Percentiles rank a stretch among this genome's conserved stretches.
phyloP scores from a whole-genome alignment of 1,140 invertebrate genomes.

The Philotrypesis tridentata region DNA sequence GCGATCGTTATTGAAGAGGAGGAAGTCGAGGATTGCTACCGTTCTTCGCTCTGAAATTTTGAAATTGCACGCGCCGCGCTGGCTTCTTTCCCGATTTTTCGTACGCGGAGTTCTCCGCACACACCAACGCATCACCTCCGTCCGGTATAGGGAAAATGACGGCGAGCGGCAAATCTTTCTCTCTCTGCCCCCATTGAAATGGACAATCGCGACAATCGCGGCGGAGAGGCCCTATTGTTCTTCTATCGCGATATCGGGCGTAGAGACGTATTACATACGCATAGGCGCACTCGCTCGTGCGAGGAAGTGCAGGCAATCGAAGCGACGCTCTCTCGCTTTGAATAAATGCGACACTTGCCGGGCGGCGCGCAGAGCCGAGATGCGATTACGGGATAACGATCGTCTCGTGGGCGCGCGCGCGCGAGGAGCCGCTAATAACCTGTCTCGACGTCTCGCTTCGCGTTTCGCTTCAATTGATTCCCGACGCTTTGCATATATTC shows the following conservation, averaged over 20 bases:
- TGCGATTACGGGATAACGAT: conserved; percentile 34
- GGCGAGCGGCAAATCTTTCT: no score
- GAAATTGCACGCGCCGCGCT: no score
- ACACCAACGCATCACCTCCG: no score
- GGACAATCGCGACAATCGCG: no score
- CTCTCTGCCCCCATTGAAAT: background rate
- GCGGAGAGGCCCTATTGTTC: conserved; percentile 1
- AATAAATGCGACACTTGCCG: conserved; percentile 4
- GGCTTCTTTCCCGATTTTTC: no score
- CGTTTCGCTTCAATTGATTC: conserved; percentile 31
- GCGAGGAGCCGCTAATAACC: conserved; percentile 34
- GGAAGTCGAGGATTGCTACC: conserved; percentile 10
- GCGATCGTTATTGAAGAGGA: background rate
- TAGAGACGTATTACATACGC: background rate
- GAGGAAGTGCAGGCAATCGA: background rate
- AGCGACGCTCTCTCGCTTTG: background rate
- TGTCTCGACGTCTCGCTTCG: conserved; percentile 29
- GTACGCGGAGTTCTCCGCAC: no score
- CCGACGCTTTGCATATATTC: background rate
- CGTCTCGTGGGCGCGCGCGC: no score
- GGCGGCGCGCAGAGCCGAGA: background rate
- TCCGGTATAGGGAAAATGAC: no score
- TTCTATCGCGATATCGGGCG: background rate
- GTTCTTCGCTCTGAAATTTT: conserved; percentile 1
- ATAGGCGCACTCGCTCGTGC: background rate